Evolutionary conservation across 1,140 invertebrate genomes (phyloP).

Genomic region (Lasaia peninsularis): DNA sequence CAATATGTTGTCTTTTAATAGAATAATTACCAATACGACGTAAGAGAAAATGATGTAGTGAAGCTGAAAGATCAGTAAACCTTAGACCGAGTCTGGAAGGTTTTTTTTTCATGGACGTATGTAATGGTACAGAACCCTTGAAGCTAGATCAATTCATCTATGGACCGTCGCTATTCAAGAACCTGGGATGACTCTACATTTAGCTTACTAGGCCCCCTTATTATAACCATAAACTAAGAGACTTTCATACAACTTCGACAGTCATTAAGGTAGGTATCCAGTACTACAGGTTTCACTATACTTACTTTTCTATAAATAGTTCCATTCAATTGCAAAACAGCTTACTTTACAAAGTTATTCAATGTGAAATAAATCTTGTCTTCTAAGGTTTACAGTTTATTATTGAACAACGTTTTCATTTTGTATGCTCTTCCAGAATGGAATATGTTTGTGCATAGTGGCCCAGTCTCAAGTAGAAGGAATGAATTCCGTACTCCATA

Average conservation of each 20-base stretch:
- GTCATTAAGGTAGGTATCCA: constrained; percentile 63
- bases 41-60: constrained; percentile 25
- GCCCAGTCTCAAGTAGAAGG: constrained; percentile 58
- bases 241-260: constrained; percentile 55
- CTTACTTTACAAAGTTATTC: constrained; percentile 21
- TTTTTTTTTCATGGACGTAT: no score
- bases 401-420: background rate
- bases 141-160: no score
- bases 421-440: background rate
- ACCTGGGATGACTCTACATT: no score
- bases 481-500: constrained; percentile 62
- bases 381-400: background rate
- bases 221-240: no score
- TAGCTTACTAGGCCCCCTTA: no score
- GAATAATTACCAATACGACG: constrained; percentile 26
- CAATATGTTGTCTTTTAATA: background rate
- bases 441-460: constrained; percentile 35
- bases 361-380: constrained; percentile 29
- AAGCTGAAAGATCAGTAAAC: constrained; percentile 23
- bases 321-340: constrained; percentile 26
- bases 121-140: no score
- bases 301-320: constrained; percentile 68
- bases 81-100: no score
- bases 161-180: no score
- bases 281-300: constrained; percentile 64